Conservation (phyloP, 1,140 invertebrate species). For the Diploscapter pachys region DNA sequence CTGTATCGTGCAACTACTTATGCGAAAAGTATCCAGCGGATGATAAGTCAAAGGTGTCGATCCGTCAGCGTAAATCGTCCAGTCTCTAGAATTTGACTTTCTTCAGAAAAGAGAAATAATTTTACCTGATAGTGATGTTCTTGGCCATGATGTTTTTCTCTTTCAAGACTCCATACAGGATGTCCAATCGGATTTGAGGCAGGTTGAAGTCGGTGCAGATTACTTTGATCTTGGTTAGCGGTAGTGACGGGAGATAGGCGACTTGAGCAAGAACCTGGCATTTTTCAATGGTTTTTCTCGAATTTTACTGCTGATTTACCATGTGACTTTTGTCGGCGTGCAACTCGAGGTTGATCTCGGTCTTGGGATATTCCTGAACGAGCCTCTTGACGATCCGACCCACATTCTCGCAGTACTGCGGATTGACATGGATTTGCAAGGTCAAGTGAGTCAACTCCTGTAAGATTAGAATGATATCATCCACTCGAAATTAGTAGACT, state of each 20-base stretch:
- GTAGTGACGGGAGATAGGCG: conserved; percentile 5
- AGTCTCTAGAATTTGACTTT: conserved; percentile 22
- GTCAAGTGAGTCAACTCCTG: conserved; percentile 33
- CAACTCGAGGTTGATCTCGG: conserved; percentile 31
- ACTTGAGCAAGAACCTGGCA: conserved; percentile 30
- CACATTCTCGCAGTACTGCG: conserved; percentile 24
- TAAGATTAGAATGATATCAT: not conserved
- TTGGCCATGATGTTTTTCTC: conserved; percentile 30
- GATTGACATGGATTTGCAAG: conserved; percentile 34
- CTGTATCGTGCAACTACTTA: conserved; percentile 30
- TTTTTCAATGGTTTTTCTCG: conserved; percentile 6
- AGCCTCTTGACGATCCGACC: conserved; percentile 27
- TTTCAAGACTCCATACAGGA: conserved; percentile 17
- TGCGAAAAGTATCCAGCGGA: conserved; percentile 33
- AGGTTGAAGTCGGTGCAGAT: conserved; percentile 36
- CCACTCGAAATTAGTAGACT: too few species aligned
- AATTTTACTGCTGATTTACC: conserved; percentile 1
- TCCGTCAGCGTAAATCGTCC: conserved; percentile 30
- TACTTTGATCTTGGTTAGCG: conserved; percentile 32
- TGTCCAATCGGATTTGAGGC: conserved; percentile 24
- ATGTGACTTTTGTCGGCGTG: conserved; percentile 33
- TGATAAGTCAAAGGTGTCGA: conserved; percentile 16
- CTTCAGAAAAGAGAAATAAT: too few species aligned
- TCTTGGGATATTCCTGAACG: conserved; percentile 26
- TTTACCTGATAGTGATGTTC: conserved; percentile 32